phyloP scores from a whole-genome alignment of 2,888 invertebrate genomes.

The Nemotelus pantherinus region DNA sequence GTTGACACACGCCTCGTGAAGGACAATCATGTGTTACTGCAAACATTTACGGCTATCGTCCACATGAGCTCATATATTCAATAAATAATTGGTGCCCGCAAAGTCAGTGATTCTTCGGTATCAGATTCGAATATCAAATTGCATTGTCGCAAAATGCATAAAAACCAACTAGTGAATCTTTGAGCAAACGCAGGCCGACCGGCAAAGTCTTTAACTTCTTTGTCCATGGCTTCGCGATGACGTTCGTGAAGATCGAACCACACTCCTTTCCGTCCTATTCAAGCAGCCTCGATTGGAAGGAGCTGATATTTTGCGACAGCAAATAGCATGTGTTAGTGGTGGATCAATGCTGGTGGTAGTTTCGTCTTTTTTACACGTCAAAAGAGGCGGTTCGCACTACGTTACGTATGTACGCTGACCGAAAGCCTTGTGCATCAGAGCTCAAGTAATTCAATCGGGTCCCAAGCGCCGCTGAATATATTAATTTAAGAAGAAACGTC shows the following conservation, averaged over 20 bases:
- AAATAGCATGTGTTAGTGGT: constrained; percentile 38
- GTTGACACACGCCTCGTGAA: no score
- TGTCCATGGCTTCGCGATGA: background rate
- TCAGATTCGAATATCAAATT: constrained; percentile 56
- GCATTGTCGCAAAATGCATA: constrained; percentile 52
- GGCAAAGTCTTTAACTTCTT: constrained; percentile 8
- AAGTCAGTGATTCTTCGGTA: constrained; percentile 54
- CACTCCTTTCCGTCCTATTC: constrained; percentile 2
- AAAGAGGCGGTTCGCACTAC: constrained; percentile 43
- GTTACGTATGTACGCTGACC: background rate
- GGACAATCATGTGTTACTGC: no score
- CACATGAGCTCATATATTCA: constrained; percentile 52
- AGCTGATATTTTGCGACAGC: constrained; percentile 40
- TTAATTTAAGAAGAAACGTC: constrained; percentile 50
- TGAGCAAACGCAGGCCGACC: constrained; percentile 29
- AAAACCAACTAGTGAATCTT: constrained; percentile 29
- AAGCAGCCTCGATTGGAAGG: constrained; percentile 43
- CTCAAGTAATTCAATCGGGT: constrained; percentile 50
- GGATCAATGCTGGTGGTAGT: constrained; percentile 17
- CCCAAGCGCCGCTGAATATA: constrained; percentile 51
- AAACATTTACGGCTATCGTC: no score
- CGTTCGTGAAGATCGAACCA: constrained; percentile 27
- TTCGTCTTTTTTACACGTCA: constrained; percentile 32
- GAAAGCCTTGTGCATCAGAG: background rate
- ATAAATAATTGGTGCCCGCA: constrained; percentile 56